phyloP scores from a whole-genome alignment of 2,113 vertebrate species.

The Phasianus colchicus region DNA sequence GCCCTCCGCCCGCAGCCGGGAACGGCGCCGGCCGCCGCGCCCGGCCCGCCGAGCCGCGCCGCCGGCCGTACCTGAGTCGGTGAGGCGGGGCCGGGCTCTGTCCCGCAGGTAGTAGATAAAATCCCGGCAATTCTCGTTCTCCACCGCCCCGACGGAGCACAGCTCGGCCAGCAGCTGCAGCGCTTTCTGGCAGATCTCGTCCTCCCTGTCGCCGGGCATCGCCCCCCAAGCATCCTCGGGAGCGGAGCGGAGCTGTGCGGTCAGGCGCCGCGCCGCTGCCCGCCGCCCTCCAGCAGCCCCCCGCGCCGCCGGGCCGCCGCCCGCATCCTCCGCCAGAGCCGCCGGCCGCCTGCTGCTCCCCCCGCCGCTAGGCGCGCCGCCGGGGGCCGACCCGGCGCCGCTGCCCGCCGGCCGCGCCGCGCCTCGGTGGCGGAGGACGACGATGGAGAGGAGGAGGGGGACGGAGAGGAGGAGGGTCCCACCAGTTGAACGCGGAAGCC shows the following conservation, averaged over 20 bases:
- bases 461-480: neutral
- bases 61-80: slow-evolving; percentile 87
- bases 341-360: neutral
- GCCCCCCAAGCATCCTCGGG: slow-evolving; percentile 97
- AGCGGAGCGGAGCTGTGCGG: slow-evolving; percentile 79
- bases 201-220: slow-evolving; percentile 98
- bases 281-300: neutral
- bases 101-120: slow-evolving; percentile 96
- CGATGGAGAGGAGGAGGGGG: neutral
- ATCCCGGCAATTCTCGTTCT: slow-evolving; percentile 93
- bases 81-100: slow-evolving; percentile 89
- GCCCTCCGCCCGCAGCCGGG: neutral
- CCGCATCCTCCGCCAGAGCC: slow-evolving; percentile 37
- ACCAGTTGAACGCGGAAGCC: slow-evolving; percentile 72
- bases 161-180: slow-evolving; percentile 96
- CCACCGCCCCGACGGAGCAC: slow-evolving; percentile 92
- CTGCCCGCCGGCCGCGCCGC: neutral
- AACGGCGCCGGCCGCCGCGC: no score
- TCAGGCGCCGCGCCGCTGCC: slow-evolving; percentile 65
- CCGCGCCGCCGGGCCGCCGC: slow-evolving; percentile 18
- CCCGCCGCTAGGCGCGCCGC: slow-evolving; percentile 3
- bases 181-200: slow-evolving; percentile 98
- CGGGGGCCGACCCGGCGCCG: neutral
- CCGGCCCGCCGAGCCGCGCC: neutral
- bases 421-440: neutral